Percentiles rank a stretch among this genome's conserved stretches.
Evolutionary conservation across 2,888 invertebrate species (phyloP).

Genomic region (Muscina levida): DNA sequence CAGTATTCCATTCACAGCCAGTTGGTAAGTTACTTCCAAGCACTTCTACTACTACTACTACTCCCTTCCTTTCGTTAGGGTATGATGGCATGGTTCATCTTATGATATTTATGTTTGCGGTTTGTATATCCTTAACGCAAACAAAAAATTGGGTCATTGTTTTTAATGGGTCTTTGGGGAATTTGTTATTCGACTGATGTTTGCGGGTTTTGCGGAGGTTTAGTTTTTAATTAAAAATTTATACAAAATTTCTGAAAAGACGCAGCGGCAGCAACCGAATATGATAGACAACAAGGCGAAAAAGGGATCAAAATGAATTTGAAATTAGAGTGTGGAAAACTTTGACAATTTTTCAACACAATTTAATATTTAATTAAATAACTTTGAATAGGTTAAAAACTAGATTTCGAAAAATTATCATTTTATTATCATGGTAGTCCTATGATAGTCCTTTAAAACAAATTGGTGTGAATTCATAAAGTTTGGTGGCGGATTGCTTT

Average conservation of each 20-base stretch:
- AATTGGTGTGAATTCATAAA: not conserved
- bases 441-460: too few relatives aligned
- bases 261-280: not conserved
- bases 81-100: not conserved
- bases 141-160: conserved; percentile 26
- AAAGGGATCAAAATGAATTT: conserved; percentile 15
- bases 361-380: conserved; percentile 40
- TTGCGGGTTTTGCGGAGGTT: not conserved
- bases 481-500: not conserved
- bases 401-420: conserved; percentile 18
- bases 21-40: too few relatives aligned
- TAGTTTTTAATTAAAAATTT: conserved; percentile 40
- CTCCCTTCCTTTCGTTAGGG: not conserved
- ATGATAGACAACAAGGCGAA: not conserved
- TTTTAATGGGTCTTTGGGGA: conserved; percentile 30
- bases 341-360: conserved; percentile 28
- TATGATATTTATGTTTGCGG: conserved; percentile 23
- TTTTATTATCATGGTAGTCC: not conserved
- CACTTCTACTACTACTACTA: not conserved
- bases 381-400: conserved; percentile 6
- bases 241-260: conserved; percentile 1
- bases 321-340: not conserved
- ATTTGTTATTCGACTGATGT: conserved; percentile 4
- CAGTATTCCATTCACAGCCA: too few relatives aligned
- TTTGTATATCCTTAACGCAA: conserved; percentile 2